A percentile compares a stretch with the other conserved stretches of the same genome.
phyloP scores from a whole-genome alignment of 1,140 invertebrate genomes.

The Bombyx mori region ASM3026992v2 NC_085130.1:2999501-3000000 shows the following conservation, averaged over 20 bases:
- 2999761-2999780: constrained; percentile 85
- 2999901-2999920: constrained; percentile 87
- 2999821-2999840: constrained; percentile 85
- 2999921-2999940: constrained; percentile 88
- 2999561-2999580: constrained; percentile 85
- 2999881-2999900: constrained; percentile 88
- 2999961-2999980: constrained; percentile 65
- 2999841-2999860: constrained; percentile 93
- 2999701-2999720: constrained; percentile 93
- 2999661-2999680: constrained; percentile 77
- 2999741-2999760: constrained; percentile 90
- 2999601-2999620: constrained; percentile 86
- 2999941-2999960: constrained; percentile 79
- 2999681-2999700: constrained; percentile 86
- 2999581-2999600: constrained; percentile 87
- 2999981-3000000: constrained; percentile 71
- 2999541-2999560: constrained; percentile 85
- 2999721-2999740: constrained; percentile 91
- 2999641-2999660: constrained; percentile 71
- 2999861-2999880: constrained; percentile 88
- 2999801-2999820: constrained; percentile 85
- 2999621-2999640: constrained; percentile 74
- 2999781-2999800: constrained; percentile 79
- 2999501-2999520: constrained; percentile 58
- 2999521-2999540: constrained; percentile 78